Conservation (phyloP, 2,113 vertebrate species). For the Ageneiosus marmoratus region DNA sequence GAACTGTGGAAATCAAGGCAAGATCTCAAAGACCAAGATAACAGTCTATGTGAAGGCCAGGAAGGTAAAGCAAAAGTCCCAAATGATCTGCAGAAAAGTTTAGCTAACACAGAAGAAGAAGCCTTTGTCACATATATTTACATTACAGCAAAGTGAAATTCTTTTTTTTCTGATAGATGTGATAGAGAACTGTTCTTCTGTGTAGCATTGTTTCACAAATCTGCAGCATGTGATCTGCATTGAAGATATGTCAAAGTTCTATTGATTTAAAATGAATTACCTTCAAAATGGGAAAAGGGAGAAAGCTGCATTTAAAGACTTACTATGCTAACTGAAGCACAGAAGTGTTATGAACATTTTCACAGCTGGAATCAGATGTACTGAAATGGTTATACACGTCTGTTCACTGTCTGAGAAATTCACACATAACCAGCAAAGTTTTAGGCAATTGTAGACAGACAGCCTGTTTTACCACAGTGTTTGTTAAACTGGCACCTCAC, state of each 20-base stretch:
- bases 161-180: no score
- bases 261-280: not conserved
- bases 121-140: no score
- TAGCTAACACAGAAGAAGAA: not conserved
- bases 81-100: not conserved
- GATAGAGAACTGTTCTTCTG: not conserved
- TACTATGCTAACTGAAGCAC: not conserved
- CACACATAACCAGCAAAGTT: not conserved
- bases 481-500: not conserved
- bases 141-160: no score
- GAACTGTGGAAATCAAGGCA: not conserved
- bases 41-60: not conserved
- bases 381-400: not conserved
- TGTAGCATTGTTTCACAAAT: not conserved
- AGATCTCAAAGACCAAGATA: not conserved
- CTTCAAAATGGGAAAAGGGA: not conserved
- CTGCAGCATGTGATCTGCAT: not conserved
- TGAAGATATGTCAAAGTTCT: not conserved
- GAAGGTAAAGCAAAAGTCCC: not conserved
- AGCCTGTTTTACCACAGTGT: not conserved
- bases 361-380: not conserved
- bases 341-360: not conserved
- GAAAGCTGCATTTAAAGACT: not conserved
- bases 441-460: not conserved
- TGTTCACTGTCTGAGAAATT: not conserved